Base-by-base conservation (phyloP, 92 coral and sea anemone genomes). In the Siderastrea radians region DNA sequence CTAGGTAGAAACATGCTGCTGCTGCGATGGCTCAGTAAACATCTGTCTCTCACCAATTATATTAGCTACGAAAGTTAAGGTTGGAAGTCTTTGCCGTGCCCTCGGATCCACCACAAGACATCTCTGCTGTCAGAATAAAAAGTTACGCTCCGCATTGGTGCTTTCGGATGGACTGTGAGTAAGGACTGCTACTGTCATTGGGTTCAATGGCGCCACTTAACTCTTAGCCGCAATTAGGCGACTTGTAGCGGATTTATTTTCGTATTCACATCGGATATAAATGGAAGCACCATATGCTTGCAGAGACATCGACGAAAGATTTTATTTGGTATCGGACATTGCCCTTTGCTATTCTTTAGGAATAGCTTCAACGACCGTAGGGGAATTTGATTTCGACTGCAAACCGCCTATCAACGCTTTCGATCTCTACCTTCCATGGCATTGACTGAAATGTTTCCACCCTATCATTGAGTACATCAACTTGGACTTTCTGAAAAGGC, bases 91-190 rank as follows among this genome's bases (percentile, higher is more conserved):
- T 77, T 74, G 19, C 95, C 87, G 0, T 72, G 82, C 10, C 92
- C 86, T 66, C 90, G 47, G 12, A 93, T 70, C 93, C 93, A 90
- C 91, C 89, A 89, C 15, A 94, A 65, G 2, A 91, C 96, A 46
- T 91, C 91, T 8, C 59, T 51, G 63, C 95, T 90, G 72, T 92
- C 92, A 4, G 92, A 86, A 17, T 78, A 89, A 78, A 89, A 87
- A 6, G 79, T 79, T 43, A 68, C 86, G 10, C 16, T 52, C 74
- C 74, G 53, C 81, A 85, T 74, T 3, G 90, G 80, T 78, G 84
- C 15, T 66, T 87, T 65, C n/a, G n/a, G n/a, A 43, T 72, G 50
- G 57, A 68, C 84, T 19, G 48, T 58, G 7, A 72, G 50, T 49
- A 90, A 44, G 16, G 64, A 58, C 86, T 86, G 80, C 3, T 88